These are phyloP conservation scores for Riparia riparia DNA, from an alignment of 2,113 vertebrate species.

Conservation along the genomic window DNA sequence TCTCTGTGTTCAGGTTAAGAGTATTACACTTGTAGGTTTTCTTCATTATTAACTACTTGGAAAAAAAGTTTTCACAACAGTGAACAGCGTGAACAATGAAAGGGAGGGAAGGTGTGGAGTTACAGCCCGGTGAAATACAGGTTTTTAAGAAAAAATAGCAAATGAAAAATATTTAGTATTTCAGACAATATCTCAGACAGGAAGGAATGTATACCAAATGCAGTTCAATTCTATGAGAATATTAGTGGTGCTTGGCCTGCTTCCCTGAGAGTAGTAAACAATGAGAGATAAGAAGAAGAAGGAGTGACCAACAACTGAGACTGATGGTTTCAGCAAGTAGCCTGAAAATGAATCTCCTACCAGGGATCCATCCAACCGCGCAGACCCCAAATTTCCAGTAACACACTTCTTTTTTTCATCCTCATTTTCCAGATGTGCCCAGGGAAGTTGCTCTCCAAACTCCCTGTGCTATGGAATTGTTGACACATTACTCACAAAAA, in stretches of 20 bases:
- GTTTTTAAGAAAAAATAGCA: background rate
- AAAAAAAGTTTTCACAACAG: constrained; percentile 65
- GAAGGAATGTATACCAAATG: background rate
- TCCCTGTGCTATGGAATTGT: background rate
- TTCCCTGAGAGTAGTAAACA: background rate
- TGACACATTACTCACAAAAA: background rate
- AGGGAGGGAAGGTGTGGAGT: constrained; percentile 67
- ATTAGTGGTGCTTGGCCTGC: background rate
- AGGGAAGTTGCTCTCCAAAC: background rate
- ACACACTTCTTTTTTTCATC: background rate
- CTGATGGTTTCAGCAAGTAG: background rate
- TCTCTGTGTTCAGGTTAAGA: constrained; percentile 68
- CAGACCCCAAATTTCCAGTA: background rate
- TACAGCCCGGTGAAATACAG: constrained; percentile 16
- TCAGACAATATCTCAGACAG: background rate
- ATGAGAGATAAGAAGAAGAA: background rate
- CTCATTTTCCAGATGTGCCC: background rate
- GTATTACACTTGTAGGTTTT: constrained; percentile 63
- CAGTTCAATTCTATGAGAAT: background rate
- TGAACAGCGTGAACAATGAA: constrained; percentile 60
- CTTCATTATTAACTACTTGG: constrained; percentile 67
- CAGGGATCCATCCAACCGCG: background rate
- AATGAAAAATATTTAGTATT: background rate
- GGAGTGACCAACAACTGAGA: background rate
- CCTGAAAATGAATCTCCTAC: background rate